Conservation (phyloP, 2,797 vertebrate species). For the Rhadinocentrus ornatus region DNA sequence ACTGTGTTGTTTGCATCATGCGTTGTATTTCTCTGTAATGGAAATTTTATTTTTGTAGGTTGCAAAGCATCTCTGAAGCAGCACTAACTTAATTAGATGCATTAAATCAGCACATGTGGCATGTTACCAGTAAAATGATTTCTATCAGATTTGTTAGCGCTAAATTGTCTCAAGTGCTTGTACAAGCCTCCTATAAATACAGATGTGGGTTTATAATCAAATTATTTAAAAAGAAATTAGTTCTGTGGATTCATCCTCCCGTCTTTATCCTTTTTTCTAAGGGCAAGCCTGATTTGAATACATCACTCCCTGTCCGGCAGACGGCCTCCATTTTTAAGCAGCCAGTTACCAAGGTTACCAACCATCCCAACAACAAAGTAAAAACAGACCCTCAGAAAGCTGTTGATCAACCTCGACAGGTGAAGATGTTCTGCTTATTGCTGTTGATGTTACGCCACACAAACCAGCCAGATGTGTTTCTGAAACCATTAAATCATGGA, state of each 20-base stretch:
- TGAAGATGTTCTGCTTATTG: slow-evolving; percentile 56
- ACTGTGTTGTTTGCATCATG: neutral
- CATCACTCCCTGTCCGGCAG: slow-evolving; percentile 95
- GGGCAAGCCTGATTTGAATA: slow-evolving; percentile 98
- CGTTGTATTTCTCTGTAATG: neutral
- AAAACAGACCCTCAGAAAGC: slow-evolving; percentile 99
- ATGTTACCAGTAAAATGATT: neutral
- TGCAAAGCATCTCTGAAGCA: neutral
- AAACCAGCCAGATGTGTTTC: neutral
- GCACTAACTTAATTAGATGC: neutral
- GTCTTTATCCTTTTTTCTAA: slow-evolving; percentile 53
- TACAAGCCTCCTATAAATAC: neutral
- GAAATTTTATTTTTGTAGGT: neutral
- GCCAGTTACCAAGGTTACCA: slow-evolving; percentile 98
- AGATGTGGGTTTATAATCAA: neutral
- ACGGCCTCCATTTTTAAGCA: slow-evolving; percentile 99
- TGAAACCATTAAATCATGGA: neutral
- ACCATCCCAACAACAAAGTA: slow-evolving; percentile 99
- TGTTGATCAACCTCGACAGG: slow-evolving; percentile 97
- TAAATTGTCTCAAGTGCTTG: neutral
- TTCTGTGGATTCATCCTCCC: neutral
- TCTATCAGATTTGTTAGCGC: neutral
- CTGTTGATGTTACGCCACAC: too few relatives aligned
- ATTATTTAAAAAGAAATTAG: neutral
- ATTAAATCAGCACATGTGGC: neutral